Percentiles rank a stretch among this genome's conserved stretches.
phyloP scores from a whole-genome alignment of 2,888 invertebrate species.

The Dynastes grantii region DNA sequence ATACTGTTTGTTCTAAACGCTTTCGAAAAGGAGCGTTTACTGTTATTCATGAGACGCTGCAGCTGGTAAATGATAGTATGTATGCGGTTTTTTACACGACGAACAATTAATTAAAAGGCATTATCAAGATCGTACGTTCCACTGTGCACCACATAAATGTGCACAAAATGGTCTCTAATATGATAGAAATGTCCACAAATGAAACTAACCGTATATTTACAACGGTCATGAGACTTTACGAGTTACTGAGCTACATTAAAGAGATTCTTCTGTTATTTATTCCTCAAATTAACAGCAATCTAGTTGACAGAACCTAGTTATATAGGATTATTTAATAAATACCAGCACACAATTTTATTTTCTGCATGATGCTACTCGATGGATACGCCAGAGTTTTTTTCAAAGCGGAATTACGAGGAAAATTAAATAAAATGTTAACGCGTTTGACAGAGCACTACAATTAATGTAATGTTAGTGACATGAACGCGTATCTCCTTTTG shows the following conservation, averaged over 20 bases:
- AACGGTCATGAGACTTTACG: conserved; percentile 64
- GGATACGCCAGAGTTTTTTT: conserved; percentile 29
- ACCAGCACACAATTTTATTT: conserved; percentile 52
- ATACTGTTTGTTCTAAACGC: conserved; percentile 44
- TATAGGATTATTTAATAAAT: conserved; percentile 57
- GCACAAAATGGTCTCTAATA: conserved; percentile 59
- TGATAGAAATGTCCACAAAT: conserved; percentile 62
- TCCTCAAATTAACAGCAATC: conserved; percentile 63
- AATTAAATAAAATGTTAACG: conserved; percentile 40
- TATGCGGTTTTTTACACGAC: conserved; percentile 38
- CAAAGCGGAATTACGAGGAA: conserved; percentile 27
- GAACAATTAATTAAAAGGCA: conserved; percentile 60
- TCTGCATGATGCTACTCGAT: conserved; percentile 37
- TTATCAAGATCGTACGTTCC: conserved; percentile 59
- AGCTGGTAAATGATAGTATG: conserved; percentile 50
- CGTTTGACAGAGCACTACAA: conserved; percentile 26
- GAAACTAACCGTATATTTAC: conserved; percentile 64
- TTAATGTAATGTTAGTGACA: conserved; percentile 20
- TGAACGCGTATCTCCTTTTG: conserved; percentile 20
- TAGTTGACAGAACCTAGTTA: conserved; percentile 56
- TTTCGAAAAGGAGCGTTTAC: conserved; percentile 48
- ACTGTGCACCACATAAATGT: conserved; percentile 53
- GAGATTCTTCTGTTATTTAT: conserved; percentile 62
- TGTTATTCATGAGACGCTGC: conserved; percentile 49
- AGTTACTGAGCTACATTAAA: conserved; percentile 59